Evolutionary conservation across 2,797 vertebrate species (phyloP), one percentile per base, ranked within the genome.

Genomic region (Astyanax mexicanus): DNA sequence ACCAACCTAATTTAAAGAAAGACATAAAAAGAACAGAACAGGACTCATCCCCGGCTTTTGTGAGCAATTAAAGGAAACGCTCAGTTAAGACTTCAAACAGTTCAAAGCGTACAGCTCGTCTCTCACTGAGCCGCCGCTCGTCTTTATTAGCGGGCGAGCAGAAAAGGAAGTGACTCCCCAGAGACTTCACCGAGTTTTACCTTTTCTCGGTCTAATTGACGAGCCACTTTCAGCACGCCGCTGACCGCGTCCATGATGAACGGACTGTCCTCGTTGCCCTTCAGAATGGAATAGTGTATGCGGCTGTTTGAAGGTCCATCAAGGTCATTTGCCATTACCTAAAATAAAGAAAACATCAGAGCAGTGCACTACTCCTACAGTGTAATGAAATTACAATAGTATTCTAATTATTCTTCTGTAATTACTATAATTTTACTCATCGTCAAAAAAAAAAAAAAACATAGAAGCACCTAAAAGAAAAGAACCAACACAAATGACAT

Each of bases 261-360:
- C 0, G 92, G 92, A 73, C 86, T 93, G 77, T 92, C 94, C 72
- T 91, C 93, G 80, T 94, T 95, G 76, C 94, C 93, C 4, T 90
- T 90, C 82, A 86, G 84, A 78, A 96, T 93, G 2, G 92, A 55
- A 2, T 94, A 96, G 80, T 78, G 92, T 83, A 96, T 89, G 77
- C 38, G 90, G 86, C 89, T 95, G 86, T 95, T 92, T 25, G 86
- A 92, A 79, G 94, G 92, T 40, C 95, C 95, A 51, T 96, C 95
- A 0, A 91, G 87, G 83, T 96, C 95, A 67, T 93, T 93, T 10
- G 95, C 94, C 83, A 91, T 83, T 52, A 96, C 93, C 95, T 96
- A 79, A 82, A 58, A 35, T 52, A 25, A 57, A 17, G 38, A 42
- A 57, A n/a, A n/a, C n/a, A n/a, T n/a, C n/a, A n/a, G n/a, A n/a